Conservation (phyloP, 2,113 vertebrate species). For the Collichthys lucidus region DNA sequence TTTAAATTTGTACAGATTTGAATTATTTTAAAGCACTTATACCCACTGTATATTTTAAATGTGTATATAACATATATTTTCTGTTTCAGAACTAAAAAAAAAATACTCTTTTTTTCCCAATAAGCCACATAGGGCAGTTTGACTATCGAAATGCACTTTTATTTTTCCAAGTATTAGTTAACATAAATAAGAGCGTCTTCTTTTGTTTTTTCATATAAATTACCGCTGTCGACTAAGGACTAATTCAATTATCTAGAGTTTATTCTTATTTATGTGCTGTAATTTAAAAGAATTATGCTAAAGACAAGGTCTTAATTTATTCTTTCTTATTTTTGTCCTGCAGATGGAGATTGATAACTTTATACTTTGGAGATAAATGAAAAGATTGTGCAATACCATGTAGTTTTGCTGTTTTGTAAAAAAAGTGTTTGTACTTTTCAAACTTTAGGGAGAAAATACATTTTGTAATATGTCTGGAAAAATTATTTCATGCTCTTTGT, state of each 20-base stretch:
- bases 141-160: constrained; percentile 80
- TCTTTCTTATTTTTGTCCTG: constrained; percentile 77
- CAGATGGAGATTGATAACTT: constrained; percentile 79
- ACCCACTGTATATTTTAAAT: constrained; percentile 78
- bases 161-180: constrained; percentile 76
- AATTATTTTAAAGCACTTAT: constrained; percentile 74
- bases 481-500: constrained; percentile 84
- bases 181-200: constrained; percentile 59
- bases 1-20: constrained; percentile 74
- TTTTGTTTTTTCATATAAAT: constrained; percentile 65
- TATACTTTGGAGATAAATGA: constrained; percentile 82
- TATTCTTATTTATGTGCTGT: constrained; percentile 83
- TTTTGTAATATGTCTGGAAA: constrained; percentile 81
- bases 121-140: constrained; percentile 66
- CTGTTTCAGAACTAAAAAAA: constrained; percentile 72
- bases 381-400: constrained; percentile 85
- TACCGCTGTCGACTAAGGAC: constrained; percentile 73
- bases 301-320: constrained; percentile 85
- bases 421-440: constrained; percentile 86
- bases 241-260: constrained; percentile 79
- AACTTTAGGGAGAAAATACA: constrained; percentile 78
- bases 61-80: constrained; percentile 77
- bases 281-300: constrained; percentile 79
- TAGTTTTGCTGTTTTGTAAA: constrained; percentile 86
- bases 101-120: constrained; percentile 39